Evolutionary conservation across 64 coral and sea anemone species (phyloP).

Genomic region (Montipora efflorescens): DNA sequence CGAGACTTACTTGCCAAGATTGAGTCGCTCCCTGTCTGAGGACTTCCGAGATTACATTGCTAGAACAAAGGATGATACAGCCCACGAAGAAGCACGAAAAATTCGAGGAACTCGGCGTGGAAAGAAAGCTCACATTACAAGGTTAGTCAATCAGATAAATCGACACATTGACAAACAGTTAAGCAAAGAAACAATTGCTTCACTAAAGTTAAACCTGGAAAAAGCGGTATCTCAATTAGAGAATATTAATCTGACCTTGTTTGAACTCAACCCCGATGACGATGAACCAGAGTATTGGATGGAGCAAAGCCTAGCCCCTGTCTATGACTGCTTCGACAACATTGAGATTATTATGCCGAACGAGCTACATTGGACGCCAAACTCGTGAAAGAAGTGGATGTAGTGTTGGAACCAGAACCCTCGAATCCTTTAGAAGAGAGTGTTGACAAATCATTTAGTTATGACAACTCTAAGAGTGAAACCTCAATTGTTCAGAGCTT

Average conservation of each 20-base stretch:
- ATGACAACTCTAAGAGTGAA: background rate
- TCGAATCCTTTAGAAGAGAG: conserved; percentile 15
- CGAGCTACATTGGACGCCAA: conserved; percentile 12
- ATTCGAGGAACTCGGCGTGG: conserved; percentile 30
- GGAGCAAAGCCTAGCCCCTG: conserved; percentile 19
- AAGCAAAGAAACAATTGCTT: conserved; percentile 17
- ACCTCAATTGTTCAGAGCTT: background rate
- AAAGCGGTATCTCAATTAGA: conserved; percentile 33
- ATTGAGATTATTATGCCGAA: conserved; percentile 34
- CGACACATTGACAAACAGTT: conserved; percentile 10
- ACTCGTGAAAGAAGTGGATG: conserved; percentile 18
- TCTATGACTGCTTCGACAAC: conserved; percentile 16
- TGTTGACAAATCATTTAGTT: conserved; percentile 24
- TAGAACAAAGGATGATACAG: conserved; percentile 16
- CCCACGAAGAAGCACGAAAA: conserved; percentile 23
- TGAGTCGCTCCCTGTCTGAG: conserved; percentile 11
- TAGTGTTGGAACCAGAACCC: conserved; percentile 16
- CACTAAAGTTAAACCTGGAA: conserved; percentile 37
- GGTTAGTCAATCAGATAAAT: conserved; percentile 54
- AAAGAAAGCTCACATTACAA: conserved; percentile 22
- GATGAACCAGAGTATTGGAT: conserved; percentile 38
- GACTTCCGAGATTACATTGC: conserved; percentile 5
- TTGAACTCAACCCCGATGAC: conserved; percentile 40
- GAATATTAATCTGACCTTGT: conserved; percentile 23
- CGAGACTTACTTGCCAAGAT: conserved; percentile 23